Base-by-base conservation (phyloP, 2,797 vertebrate genomes). In the Syncerus caffer region DNA sequence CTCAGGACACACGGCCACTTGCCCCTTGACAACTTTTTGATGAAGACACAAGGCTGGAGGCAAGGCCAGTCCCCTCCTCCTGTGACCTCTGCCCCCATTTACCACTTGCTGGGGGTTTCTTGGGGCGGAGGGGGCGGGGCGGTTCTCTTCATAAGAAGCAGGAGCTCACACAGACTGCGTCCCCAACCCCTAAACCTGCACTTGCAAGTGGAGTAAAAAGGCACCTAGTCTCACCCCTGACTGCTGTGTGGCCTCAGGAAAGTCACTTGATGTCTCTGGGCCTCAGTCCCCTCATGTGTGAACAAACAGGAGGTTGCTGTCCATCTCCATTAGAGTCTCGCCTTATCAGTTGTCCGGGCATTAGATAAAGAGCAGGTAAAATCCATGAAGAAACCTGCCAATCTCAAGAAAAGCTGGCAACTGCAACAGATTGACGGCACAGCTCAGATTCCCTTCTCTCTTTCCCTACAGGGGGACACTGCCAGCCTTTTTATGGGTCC, bases 241-340 rank as follows among this genome's bases (percentile, higher is more conserved):
- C 23, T 5, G 19, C 93, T 74, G 25, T 74, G 71, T 62, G 51
- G 23, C 62, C 71, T 89, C 60, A 14, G 67, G 42, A 78, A 83
- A 86, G 74, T 67, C 38, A 31, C 79, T 47, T 47, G 85, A 15
- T 34, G 8, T 89, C 88, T 96, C 96, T 86, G 88, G 80, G 45
- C 47, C 51, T 78, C 55, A 2, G 1, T 45, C 83, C 27, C 71
- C 25, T 74, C 38, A 0, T 0, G 11, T 58, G 34, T 47, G 45
- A 89, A 29, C n/a, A 23, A 85, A 38, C 7, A 15, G 29, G 38
- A 91, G n/a, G 55, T 60, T 11, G 1, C n/a, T 62, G 27, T n/a
- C 42, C 58, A 1, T 71, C 17, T 53, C 86, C 50, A 2, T 78
- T 13, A 64, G 14, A 42, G 51, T 55, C 67, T 31, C 6, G 0